Evolutionary conservation across 2,797 vertebrate genomes (phyloP).

Genomic region (Falco novaeseelandiae): DNA sequence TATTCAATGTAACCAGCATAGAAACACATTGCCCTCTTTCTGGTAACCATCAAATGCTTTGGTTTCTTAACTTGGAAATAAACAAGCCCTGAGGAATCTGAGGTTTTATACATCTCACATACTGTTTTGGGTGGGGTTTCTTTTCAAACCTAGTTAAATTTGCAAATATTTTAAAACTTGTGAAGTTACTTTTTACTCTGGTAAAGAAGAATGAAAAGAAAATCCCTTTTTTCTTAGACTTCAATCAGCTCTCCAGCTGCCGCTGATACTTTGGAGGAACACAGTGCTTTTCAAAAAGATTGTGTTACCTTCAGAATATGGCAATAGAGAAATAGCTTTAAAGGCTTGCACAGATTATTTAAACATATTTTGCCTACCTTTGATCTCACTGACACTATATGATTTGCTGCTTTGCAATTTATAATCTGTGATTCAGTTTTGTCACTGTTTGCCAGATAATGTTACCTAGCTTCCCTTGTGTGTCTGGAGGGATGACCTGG

Average conservation of each 20-base stretch:
- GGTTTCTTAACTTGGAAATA: background rate
- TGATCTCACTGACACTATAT: background rate
- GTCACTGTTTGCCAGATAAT: background rate
- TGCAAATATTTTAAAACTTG: constrained; percentile 5
- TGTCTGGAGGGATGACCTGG: background rate
- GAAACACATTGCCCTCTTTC: background rate
- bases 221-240: background rate
- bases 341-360: background rate
- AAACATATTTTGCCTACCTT: background rate
- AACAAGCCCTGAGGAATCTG: background rate
- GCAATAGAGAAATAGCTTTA: background rate
- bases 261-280: background rate
- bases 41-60: background rate
- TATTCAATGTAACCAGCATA: background rate
- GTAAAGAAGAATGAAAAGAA: background rate
- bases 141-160: background rate
- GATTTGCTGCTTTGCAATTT: background rate
- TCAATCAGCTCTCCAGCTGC: background rate
- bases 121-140: background rate
- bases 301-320: background rate
- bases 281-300: background rate
- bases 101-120: background rate
- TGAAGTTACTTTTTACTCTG: constrained; percentile 8
- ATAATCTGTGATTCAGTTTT: background rate
- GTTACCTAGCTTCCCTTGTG: background rate